Conservation (phyloP, 2,888 invertebrate genomes). For the Hypena proboscidalis region DNA sequence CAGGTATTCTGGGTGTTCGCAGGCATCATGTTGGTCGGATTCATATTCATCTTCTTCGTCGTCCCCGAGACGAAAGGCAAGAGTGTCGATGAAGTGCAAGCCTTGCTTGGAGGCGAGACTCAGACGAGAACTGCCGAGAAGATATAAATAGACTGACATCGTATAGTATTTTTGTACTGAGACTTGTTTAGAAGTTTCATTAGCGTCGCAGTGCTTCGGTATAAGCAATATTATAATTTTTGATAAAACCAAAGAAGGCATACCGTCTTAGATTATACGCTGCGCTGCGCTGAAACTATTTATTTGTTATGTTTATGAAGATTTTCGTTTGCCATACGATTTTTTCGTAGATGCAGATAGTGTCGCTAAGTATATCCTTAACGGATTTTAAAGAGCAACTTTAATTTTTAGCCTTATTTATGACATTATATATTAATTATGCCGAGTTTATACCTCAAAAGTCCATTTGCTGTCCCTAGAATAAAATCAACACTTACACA, state of each 20-base stretch:
- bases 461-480: no score
- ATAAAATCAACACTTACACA: no score
- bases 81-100: constrained; percentile 88
- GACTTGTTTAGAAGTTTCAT: constrained; percentile 39
- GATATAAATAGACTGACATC: constrained; percentile 68
- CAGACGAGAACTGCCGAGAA: constrained; percentile 57
- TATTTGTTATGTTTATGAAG: constrained; percentile 34
- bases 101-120: constrained; percentile 73
- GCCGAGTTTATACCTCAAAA: no score
- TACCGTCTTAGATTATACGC: constrained; percentile 27
- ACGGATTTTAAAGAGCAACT: no score
- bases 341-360: constrained; percentile 27
- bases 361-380: constrained; percentile 20
- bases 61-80: constrained; percentile 90
- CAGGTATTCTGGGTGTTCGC: constrained; percentile 92
- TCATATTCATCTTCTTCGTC: constrained; percentile 88
- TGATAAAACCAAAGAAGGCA: constrained; percentile 66
- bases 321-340: constrained; percentile 30
- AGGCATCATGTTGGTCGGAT: constrained; percentile 87
- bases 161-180: constrained; percentile 56
- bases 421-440: no score
- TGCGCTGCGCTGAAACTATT: constrained; percentile 35
- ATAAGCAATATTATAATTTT: constrained; percentile 52
- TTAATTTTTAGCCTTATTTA: no score
- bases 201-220: constrained; percentile 46